Evolutionary conservation across 2,888 invertebrate species (phyloP), one percentile per base, ranked within the genome.

Genomic region (Hetaerina titia): DNA sequence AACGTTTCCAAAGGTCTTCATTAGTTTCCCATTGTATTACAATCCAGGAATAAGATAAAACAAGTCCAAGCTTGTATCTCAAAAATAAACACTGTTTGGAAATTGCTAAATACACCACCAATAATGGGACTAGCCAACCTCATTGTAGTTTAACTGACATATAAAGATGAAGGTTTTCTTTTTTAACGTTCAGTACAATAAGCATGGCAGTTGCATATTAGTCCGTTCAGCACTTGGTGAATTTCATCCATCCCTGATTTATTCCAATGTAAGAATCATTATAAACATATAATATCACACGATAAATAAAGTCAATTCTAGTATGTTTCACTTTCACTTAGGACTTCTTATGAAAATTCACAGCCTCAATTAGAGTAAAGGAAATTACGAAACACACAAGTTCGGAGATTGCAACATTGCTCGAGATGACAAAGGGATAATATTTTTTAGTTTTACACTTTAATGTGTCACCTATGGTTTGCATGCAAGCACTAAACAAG

Each of bases 301-400:
- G 81, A 81, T 81, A 81, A 81, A 81, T 81, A 81, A 45, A 81
- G 81, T 81, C 81, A 81, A 81, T 31, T 81, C 60, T 81, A 15
- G 9, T 81, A 81, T 31, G 31, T 25, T 81, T 81, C 81, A 81
- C 81, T 81, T 81, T 31, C 81, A 69, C 69, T 6, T 8, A 31
- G 81, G n/a, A 81, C 81, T 81, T 81, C 81, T 81, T 81, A 81
- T n/a, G 81, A 81, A 81, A 31, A 81, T 81, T 81, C 81, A 81
- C 81, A 81, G 81, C 81, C 81, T 31, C 25, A 19, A 81, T 81
- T 81, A 31, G 25, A 81, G 81, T 31, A 31, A 81, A 25, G 31
- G 22, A 69, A 31, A 81, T 81, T 31, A 31, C 31, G 8, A 81
- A 31, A 81, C 31, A 31, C 81, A 31, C 25, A 25, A 81, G 81